A percentile compares a stretch with the other conserved stretches of the same genome.
These are phyloP conservation scores for Melanerpes formicivorus DNA, from an alignment of 2,113 vertebrate genomes.

Conservation along the genomic window DNA sequence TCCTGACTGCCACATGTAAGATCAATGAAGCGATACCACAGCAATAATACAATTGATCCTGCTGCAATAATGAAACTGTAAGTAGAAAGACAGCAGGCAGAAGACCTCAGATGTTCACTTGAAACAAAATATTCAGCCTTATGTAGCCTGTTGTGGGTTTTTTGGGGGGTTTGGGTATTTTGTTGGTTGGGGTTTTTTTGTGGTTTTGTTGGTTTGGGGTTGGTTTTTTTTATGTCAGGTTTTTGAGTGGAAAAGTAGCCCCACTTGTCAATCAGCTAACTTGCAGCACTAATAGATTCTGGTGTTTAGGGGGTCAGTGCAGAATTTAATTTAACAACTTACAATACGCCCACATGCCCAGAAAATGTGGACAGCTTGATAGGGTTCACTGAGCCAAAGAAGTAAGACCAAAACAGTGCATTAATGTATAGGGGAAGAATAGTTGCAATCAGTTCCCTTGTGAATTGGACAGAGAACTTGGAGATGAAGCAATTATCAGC, in stretches of 20 bases:
- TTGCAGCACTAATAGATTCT: constrained; percentile 79
- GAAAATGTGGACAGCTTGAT: constrained; percentile 85
- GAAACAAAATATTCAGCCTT: constrained; percentile 63
- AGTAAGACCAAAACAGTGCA: constrained; percentile 81
- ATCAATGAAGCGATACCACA: background rate
- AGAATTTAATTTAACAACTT: constrained; percentile 83
- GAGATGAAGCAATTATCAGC: constrained; percentile 87
- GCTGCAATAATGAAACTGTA: background rate
- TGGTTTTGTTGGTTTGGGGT: too few relatives aligned
- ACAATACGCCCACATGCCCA: constrained; percentile 87
- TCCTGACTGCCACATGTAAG: background rate
- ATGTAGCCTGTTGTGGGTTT: background rate
- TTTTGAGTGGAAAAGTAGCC: constrained; percentile 75
- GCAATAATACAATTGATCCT: background rate
- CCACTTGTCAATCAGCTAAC: constrained; percentile 79
- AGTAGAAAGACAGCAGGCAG: constrained; percentile 47
- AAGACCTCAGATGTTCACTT: constrained; percentile 47
- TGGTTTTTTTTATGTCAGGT: constrained; percentile 25
- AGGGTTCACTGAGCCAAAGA: constrained; percentile 85
- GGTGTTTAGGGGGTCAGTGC: constrained; percentile 75
- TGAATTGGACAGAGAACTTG: constrained; percentile 82
- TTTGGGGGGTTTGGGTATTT: too few relatives aligned
- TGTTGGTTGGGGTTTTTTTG: too few relatives aligned
- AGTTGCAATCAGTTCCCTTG: constrained; percentile 83
- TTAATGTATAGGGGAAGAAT: constrained; percentile 85